These are phyloP conservation scores for Caenorhabditis becei DNA, from an alignment of 2,888 invertebrate genomes.

Conservation along the genomic window DNA sequence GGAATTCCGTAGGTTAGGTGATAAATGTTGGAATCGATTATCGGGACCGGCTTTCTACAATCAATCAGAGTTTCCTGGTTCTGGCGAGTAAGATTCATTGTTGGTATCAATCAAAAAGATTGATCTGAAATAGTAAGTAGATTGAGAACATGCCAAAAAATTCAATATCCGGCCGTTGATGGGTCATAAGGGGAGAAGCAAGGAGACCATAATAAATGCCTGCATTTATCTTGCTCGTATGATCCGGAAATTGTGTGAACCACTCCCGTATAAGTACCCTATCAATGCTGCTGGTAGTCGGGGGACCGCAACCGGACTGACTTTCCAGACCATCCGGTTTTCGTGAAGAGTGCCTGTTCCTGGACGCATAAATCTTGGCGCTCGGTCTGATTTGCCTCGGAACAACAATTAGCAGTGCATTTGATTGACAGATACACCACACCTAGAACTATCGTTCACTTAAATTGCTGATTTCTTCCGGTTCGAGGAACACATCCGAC, in stretches of 20 bases:
- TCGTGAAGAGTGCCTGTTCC: constrained; percentile 7
- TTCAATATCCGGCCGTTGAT: constrained; percentile 44
- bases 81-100: constrained; percentile 8
- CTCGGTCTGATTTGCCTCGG: constrained; percentile 4
- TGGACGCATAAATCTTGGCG: constrained; percentile 48
- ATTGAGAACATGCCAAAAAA: constrained; percentile 21
- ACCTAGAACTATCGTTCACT: constrained; percentile 26
- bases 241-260: constrained; percentile 41
- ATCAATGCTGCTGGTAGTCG: constrained; percentile 5
- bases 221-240: constrained; percentile 39
- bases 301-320: neutral
- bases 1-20: neutral
- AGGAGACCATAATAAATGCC: constrained; percentile 27
- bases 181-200: constrained; percentile 5
- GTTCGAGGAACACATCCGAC: constrained; percentile 16
- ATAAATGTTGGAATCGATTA: neutral
- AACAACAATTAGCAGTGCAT: constrained; percentile 43
- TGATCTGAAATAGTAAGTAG: constrained; percentile 8
- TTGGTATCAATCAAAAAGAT: neutral
- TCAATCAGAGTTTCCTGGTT: neutral
- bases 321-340: neutral
- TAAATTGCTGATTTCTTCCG: constrained; percentile 35
- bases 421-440: constrained; percentile 54
- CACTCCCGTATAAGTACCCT: constrained; percentile 16
- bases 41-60: neutral